phyloP scores from a whole-genome alignment of 2,888 invertebrate genomes.

The Amiota minor region DNA sequence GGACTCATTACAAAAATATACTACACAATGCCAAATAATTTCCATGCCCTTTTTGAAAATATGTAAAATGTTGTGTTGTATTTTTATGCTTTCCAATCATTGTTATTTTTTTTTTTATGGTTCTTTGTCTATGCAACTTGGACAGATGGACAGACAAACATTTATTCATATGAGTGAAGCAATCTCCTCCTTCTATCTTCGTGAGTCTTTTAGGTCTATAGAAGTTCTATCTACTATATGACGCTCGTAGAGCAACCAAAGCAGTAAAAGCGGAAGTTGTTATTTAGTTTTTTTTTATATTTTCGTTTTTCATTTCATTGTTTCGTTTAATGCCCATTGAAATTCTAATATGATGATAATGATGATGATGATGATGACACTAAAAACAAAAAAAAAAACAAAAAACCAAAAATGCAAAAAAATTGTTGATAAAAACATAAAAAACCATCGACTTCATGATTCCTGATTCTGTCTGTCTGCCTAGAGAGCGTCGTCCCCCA shows the following conservation, averaged over 20 bases:
- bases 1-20: neutral
- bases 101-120: neutral
- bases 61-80: slow-evolving; percentile 22
- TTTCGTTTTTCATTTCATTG: slow-evolving; percentile 35
- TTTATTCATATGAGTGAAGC: too few species aligned
- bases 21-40: slow-evolving; percentile 9
- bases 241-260: neutral
- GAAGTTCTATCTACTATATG: too few species aligned
- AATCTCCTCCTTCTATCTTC: too few species aligned
- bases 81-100: slow-evolving; percentile 16
- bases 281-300: slow-evolving; percentile 50
- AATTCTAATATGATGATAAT: slow-evolving; percentile 42
- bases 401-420: neutral
- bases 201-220: too few species aligned
- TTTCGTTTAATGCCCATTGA: slow-evolving; percentile 49
- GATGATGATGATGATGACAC: slow-evolving; percentile 19
- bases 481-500: too few species aligned
- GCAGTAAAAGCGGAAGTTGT: slow-evolving; percentile 55
- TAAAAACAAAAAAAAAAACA: neutral
- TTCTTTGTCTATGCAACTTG: neutral
- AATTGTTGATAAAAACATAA: neutral
- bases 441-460: too few species aligned
- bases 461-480: slow-evolving; percentile 4
- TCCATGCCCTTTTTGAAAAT: slow-evolving; percentile 18
- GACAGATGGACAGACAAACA: too few species aligned